Evolutionary conservation across 2,888 invertebrate species (phyloP).

Genomic region (Agrypnus murinus): DNA sequence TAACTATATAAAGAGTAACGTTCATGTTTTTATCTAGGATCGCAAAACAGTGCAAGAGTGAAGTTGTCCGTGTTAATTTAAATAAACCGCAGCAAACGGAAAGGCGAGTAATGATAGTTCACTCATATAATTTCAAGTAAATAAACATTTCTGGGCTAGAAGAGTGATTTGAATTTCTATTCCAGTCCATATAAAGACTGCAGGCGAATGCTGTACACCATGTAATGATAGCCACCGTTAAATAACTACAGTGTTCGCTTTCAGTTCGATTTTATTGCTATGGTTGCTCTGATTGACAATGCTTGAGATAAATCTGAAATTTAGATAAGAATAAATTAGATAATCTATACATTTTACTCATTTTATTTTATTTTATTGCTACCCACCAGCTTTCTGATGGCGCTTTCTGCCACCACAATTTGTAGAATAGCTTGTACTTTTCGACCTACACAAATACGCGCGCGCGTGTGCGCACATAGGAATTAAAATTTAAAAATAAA

Average conservation of each 20-base stretch:
- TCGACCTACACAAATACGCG: not conserved
- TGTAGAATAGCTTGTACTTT: conserved; percentile 12
- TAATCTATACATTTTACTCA: too few species aligned
- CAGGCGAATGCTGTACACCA: conserved; percentile 57
- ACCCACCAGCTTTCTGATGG: conserved; percentile 30
- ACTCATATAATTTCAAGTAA: conserved; percentile 66
- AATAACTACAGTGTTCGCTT: conserved; percentile 55
- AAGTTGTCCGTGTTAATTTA: conserved; percentile 64
- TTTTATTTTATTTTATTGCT: conserved; percentile 56
- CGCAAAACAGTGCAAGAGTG: conserved; percentile 53
- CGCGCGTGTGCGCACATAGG: not conserved
- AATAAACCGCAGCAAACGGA: conserved; percentile 60
- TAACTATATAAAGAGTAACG: conserved; percentile 41
- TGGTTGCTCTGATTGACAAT: conserved; percentile 65
- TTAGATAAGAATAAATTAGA: conserved; percentile 65
- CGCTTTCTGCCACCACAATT: conserved; percentile 18
- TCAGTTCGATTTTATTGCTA: conserved; percentile 65
- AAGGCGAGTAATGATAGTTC: conserved; percentile 65
- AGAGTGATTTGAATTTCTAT: conserved; percentile 60
- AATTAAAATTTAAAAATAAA: conserved; percentile 16
- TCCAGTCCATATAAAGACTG: conserved; percentile 61
- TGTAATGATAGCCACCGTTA: conserved; percentile 63
- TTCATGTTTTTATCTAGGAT: conserved; percentile 39
- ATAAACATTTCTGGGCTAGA: conserved; percentile 63
- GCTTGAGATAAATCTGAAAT: conserved; percentile 66